Evolutionary conservation across 1,140 invertebrate genomes (phyloP), one percentile per base, ranked within the genome.

Genomic region (Bursaphelenchus mucronatus): DNA sequence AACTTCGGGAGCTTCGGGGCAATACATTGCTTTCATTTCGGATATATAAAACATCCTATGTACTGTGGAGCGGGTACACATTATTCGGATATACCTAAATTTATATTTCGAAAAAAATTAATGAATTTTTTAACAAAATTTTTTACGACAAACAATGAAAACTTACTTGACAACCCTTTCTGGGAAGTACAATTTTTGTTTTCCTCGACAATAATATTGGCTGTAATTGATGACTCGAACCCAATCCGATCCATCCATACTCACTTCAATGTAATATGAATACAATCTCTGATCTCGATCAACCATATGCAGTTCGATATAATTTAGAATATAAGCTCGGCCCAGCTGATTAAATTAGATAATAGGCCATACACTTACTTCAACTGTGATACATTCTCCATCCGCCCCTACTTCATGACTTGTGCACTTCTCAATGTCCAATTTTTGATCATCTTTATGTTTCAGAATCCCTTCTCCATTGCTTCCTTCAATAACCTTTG

Each of bases 181-280:
- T 68, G 88, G 86, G 84, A 98, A 97, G 83, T 92, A 94, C 19
- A 98, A 86, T 81, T 88, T 88, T 84, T 98, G 95, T 91, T 92
- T 96, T 15, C 92, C 95, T 58, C 94, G 87, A 76, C 95, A 97
- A 81, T 89, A 88, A 83, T 90, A 95, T 57, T 88, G 84, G 56
- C 89, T 89, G 83, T 98, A 89, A 84, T 98, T 92, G 50, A 95
- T 87, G 41, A 97, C 88, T 64, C 88, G 86, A 59, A 90, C 87
- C 92, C 94, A 98, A 82, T 95, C 90, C 43, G 17, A 54, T 50
- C 47, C n/a, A 11, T 82, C 90, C 84, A 95, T 90, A 0, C 92
- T 96, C 10, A 95, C 90, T 83, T 97, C 93, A 66, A 98, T 88
- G 78, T 88, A 96, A 83, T 97, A 98, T 0, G 92, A 94, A 84